Evolutionary conservation across 2,113 vertebrate species (phyloP).

Genomic region (Ceuthmochares aereus): DNA sequence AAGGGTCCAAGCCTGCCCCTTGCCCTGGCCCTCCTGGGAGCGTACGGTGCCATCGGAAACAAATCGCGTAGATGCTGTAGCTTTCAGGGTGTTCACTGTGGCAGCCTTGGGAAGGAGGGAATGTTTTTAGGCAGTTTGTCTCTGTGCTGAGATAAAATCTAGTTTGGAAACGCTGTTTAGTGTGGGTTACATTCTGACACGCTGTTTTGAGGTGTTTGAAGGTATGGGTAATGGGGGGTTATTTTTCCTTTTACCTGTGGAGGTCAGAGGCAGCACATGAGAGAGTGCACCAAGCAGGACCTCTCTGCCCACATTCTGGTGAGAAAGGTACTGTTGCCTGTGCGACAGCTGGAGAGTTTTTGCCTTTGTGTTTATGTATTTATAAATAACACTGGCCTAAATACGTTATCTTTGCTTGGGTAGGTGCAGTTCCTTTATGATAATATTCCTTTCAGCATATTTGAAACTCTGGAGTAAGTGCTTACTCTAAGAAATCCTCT

Average conservation of each 20-base stretch:
- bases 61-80: not conserved
- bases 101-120: not conserved
- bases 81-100: not conserved
- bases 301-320: not conserved
- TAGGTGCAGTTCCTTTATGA: not conserved
- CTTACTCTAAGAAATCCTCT: not conserved
- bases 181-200: not conserved
- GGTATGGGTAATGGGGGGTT: not conserved
- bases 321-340: not conserved
- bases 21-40: slow-evolving; percentile 57
- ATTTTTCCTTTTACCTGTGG: not conserved
- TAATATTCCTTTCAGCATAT: not conserved
- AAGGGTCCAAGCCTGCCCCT: slow-evolving; percentile 62
- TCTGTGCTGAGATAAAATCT: not conserved
- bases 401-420: too few relatives aligned
- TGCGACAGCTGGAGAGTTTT: not conserved
- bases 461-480: not conserved
- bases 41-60: not conserved
- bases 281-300: not conserved
- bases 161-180: not conserved
- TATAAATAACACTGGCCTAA: not conserved
- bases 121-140: not conserved
- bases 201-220: not conserved
- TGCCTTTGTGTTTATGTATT: not conserved
- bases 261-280: not conserved